Base-by-base conservation (phyloP, 2,113 vertebrate genomes). In the Festucalex cinctus region DNA sequence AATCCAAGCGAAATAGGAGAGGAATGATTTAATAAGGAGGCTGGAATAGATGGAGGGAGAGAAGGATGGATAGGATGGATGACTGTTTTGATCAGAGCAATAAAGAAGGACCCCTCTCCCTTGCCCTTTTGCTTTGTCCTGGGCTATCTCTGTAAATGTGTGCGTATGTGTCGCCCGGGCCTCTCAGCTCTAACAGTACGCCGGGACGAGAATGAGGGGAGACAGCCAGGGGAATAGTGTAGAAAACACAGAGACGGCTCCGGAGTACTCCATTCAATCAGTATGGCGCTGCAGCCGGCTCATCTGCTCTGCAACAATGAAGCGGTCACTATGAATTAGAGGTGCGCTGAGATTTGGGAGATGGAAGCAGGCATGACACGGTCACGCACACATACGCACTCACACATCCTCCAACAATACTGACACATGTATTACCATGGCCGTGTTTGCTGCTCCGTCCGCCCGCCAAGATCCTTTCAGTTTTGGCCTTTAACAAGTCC, bases 61-160 rank as follows among this genome's bases (percentile, higher is more conserved):
- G 69, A 66, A 65, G 68, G 74, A 78, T 22, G 35, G 78, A 84
- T 75, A 53, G 75, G 78, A 76, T 65, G 80, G 82, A 85, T 77
- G 84, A 81, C 81, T 88, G 81, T 88, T 87, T 86, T 88, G 88
- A 88, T 88, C 83, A 87, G 85, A 82, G 83, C 82, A 85, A 87
- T 85, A 88, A 88, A 86, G 80, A 76, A 76, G 73, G 62, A 73
- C 67, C 79, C 49, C 54, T 80, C 68, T 75, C 78, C 65, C 70
- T 73, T 65, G 65, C 67, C 65, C 73, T 36, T 57, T 81, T 74
- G 71, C 66, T 74, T 82, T 80, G 84, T 81, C 79, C 56, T 35
- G 63, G 79, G 80, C 82, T 71, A 35, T 62, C 16, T 81, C 56
- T 66, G 10, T 66, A 12, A 60, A 19, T 63, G 12, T 68, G 3